Evolutionary conservation across 2,797 vertebrate genomes (phyloP).

Genomic region (Tarsius wallacei): DNA sequence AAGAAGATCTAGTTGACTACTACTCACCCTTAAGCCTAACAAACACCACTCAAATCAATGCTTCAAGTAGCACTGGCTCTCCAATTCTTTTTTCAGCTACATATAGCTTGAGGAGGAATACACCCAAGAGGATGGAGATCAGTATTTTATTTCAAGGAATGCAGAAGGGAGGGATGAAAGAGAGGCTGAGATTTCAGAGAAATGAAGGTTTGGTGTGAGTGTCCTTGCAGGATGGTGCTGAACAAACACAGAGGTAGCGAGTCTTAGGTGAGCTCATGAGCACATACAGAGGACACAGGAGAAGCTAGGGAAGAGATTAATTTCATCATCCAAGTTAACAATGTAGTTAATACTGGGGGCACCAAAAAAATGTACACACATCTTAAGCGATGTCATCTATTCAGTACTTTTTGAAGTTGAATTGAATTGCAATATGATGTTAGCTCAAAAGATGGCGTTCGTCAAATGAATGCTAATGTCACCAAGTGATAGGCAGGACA

Average conservation of each 20-base stretch:
- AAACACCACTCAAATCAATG: rapidly evolving
- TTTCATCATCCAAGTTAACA: neutral
- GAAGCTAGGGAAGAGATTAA: neutral
- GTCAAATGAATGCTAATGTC: too few relatives aligned
- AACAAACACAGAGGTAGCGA: neutral
- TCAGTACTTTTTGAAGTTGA: too few relatives aligned
- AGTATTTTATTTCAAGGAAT: neutral
- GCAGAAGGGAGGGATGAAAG: neutral
- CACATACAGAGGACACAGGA: neutral
- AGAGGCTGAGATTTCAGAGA: neutral
- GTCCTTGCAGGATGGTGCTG: neutral
- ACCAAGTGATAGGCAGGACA: too few relatives aligned
- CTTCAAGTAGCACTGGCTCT: too few relatives aligned
- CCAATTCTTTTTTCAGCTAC: neutral
- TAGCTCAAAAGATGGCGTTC: too few relatives aligned
- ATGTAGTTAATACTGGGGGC: neutral
- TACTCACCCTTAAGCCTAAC: too few relatives aligned
- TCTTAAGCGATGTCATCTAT: too few relatives aligned
- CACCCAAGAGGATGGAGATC: too few relatives aligned
- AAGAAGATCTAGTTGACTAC: too few relatives aligned
- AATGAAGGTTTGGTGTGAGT: neutral
- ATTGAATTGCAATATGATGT: too few relatives aligned
- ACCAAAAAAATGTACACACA: too few relatives aligned
- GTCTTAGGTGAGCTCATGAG: rapidly evolving
- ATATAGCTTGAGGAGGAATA: neutral